Evolutionary conservation across 2,113 vertebrate genomes (phyloP).

Genomic region (Tychaedon coryphoeus): DNA sequence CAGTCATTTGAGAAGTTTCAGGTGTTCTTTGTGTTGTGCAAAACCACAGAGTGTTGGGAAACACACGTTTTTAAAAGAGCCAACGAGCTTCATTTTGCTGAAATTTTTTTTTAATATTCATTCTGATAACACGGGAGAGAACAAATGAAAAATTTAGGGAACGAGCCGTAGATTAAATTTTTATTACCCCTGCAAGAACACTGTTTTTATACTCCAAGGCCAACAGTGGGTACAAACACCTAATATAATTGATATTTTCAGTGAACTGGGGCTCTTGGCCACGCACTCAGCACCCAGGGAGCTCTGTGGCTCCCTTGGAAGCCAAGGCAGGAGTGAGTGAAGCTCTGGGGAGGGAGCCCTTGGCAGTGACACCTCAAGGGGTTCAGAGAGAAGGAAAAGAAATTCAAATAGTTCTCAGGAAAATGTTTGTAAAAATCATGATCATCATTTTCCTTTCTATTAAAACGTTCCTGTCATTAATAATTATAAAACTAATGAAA

Average conservation of each 20-base stretch:
- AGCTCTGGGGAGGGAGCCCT: background rate
- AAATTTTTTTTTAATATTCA: background rate
- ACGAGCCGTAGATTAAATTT: background rate
- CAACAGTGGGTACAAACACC: no score
- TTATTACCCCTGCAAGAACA: background rate
- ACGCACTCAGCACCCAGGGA: background rate
- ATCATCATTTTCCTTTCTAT: background rate
- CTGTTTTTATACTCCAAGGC: background rate
- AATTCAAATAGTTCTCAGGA: background rate
- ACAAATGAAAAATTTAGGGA: background rate
- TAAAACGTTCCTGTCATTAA: background rate
- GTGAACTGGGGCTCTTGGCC: accelerated
- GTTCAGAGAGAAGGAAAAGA: background rate
- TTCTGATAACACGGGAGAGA: background rate
- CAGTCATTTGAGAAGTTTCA: background rate
- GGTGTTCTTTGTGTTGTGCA: background rate
- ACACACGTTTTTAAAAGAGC: background rate
- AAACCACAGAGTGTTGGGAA: background rate
- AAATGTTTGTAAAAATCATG: background rate
- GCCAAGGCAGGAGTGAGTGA: background rate
- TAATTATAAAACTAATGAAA: background rate
- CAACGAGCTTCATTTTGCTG: background rate
- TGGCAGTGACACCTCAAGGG: background rate
- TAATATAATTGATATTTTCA: background rate
- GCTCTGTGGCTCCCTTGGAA: background rate